Evolutionary conservation across 2,113 vertebrate species (phyloP).

Genomic region (Myiopsitta monachus): DNA sequence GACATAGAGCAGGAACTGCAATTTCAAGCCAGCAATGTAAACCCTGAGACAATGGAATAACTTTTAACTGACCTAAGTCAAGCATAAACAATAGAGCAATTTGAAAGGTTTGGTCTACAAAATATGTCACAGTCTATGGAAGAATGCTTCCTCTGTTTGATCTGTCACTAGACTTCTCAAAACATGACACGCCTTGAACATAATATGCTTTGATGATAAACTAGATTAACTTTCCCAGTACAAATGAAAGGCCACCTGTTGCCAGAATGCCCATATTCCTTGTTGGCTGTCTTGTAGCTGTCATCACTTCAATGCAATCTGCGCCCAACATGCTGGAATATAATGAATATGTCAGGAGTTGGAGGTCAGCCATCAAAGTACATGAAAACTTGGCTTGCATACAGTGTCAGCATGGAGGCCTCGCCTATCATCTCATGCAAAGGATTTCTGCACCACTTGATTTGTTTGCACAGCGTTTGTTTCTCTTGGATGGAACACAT

Average conservation of each 20-base stretch:
- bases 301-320: slow-evolving; percentile 85
- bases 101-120: slow-evolving; percentile 69
- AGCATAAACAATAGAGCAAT: slow-evolving; percentile 71
- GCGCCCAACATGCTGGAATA: slow-evolving; percentile 82
- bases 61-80: slow-evolving; percentile 67
- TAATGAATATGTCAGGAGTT: slow-evolving; percentile 88
- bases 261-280: slow-evolving; percentile 83
- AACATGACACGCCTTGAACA: slow-evolving; percentile 80
- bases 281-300: slow-evolving; percentile 86
- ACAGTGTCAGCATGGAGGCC: slow-evolving; percentile 79
- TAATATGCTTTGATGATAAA: slow-evolving; percentile 86
- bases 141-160: slow-evolving; percentile 78
- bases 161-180: slow-evolving; percentile 78
- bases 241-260: slow-evolving; percentile 87
- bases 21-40: slow-evolving; percentile 55
- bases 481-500: slow-evolving; percentile 80
- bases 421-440: slow-evolving; percentile 80
- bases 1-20: slow-evolving; percentile 22
- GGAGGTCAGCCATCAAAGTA: slow-evolving; percentile 89
- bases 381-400: slow-evolving; percentile 84
- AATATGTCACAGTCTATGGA: slow-evolving; percentile 74
- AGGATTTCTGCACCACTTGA: slow-evolving; percentile 85
- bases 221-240: slow-evolving; percentile 84
- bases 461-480: slow-evolving; percentile 86
- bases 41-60: slow-evolving; percentile 52